These are phyloP conservation scores for Stenodera caucasica DNA, from an alignment of 2,888 invertebrate genomes.

Conservation along the genomic window DNA sequence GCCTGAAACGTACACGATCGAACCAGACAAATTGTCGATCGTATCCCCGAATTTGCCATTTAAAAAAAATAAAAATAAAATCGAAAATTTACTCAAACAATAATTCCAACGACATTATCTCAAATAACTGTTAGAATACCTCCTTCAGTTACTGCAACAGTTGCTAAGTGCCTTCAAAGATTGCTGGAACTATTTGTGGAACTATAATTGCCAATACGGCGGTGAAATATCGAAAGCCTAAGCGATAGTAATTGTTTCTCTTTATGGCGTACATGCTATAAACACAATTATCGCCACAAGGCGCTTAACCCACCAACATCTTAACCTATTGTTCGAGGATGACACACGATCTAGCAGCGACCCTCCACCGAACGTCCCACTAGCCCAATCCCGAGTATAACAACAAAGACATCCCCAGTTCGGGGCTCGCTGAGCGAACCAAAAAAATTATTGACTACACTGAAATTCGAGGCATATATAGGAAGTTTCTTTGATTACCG, in stretches of 20 bases:
- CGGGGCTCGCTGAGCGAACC: no score
- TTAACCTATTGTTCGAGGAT: conserved; percentile 42
- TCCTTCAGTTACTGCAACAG: conserved; percentile 35
- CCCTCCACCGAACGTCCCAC: no score
- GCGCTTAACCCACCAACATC: conserved; percentile 40
- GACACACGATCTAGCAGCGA: conserved; percentile 46
- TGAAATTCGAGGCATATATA: no score
- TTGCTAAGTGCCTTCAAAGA: conserved; percentile 50
- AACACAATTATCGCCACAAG: conserved; percentile 54
- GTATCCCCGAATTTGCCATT: conserved; percentile 25
- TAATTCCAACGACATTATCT: neutral
- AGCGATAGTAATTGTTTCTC: conserved; percentile 54
- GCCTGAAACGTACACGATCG: conserved; percentile 22
- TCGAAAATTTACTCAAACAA: no score
- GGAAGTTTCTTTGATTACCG: no score
- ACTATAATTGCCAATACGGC: conserved; percentile 48
- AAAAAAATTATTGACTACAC: no score
- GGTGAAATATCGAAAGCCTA: conserved; percentile 54
- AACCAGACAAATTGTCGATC: conserved; percentile 29
- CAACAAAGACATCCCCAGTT: no score
- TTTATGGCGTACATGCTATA: conserved; percentile 53
- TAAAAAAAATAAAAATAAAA: no score
- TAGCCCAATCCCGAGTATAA: no score
- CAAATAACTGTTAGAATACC: conserved; percentile 27
- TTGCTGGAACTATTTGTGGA: conserved; percentile 54